Evolutionary conservation across 2,888 invertebrate species (phyloP), one percentile per base, ranked within the genome.

Genomic region (Lasioglossum lativentre): DNA sequence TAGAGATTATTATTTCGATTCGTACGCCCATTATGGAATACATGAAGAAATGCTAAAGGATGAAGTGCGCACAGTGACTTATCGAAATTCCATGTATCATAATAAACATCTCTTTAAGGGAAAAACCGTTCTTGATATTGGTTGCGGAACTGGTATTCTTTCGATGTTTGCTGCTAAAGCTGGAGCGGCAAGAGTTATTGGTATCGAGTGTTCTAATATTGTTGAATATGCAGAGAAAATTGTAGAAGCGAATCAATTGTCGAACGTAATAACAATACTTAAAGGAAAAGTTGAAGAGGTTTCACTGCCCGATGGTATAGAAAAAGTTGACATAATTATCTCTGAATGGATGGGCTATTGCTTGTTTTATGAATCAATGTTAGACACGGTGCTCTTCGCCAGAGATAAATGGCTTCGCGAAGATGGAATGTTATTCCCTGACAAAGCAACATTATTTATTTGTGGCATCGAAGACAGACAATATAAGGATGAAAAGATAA

Each of bases 1-100:
- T 10, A 97, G 99, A 92, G 99, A 99, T 95, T 99, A 99, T 95
- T 99, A 99, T 95, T 99, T 99, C 95, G 99, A 99, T 95, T 99
- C 99, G 0, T 99, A 99, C 95, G 99, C 99, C 75, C 99, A 99
- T 96, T 99, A 99, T 95, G 99, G 99, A 72, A 99, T 99, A 93
- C 99, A 99, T 95, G 99, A 99, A 96, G 99, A 99, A 96, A 99
- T 99, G 99, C 96, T 99, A 87, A 99, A 99, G 95, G 99, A 99
- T 95, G 99, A 99, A 96, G 99, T 99, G 45, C 97, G 99, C 80
- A 99, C 99, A 27, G 96, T 99, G 86, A 99, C 99, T 1, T 99
- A 99, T 95, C 97, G 99, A 79, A 99, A 99, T 95, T 99, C 99
- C 19, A 99, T 99, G 98, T 99, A 99, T 95, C 99, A 99, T 96